Evolutionary conservation across 2,797 vertebrate species (phyloP).

Genomic region (Rhinophrynus dorsalis): DNA sequence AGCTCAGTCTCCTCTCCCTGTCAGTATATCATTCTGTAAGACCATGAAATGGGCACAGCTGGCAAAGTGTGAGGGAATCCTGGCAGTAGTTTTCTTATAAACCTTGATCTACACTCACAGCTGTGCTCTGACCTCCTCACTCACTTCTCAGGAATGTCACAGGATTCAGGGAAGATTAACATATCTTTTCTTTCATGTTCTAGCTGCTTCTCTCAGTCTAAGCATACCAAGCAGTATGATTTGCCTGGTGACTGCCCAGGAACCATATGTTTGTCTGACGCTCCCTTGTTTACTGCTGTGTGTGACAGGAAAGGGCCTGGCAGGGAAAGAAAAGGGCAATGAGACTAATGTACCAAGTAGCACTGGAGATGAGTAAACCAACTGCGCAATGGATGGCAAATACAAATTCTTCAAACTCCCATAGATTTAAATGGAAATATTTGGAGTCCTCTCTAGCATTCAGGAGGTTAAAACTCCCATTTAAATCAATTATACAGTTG

Average conservation of each 20-base stretch:
- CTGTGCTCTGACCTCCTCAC: conserved; percentile 2
- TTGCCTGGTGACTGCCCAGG: neutral
- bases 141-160: conserved; percentile 31
- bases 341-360: too few relatives aligned
- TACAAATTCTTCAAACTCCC: too few relatives aligned
- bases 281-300: neutral
- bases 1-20: neutral
- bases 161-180: conserved; percentile 35
- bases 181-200: neutral
- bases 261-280: neutral
- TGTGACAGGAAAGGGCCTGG: neutral
- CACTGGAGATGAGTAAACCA: too few relatives aligned
- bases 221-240: neutral
- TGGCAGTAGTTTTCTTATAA: conserved; percentile 8
- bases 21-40: neutral
- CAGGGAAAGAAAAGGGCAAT: neutral
- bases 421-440: too few relatives aligned
- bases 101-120: conserved; percentile 13
- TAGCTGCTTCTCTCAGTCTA: neutral
- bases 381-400: too few relatives aligned
- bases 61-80: conserved; percentile 3
- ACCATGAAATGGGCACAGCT: neutral
- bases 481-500: too few relatives aligned
- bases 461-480: too few relatives aligned
- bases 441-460: too few relatives aligned